Base-by-base conservation (phyloP, 2,797 vertebrate genomes). In the Chrysocyon brachyurus region DNA sequence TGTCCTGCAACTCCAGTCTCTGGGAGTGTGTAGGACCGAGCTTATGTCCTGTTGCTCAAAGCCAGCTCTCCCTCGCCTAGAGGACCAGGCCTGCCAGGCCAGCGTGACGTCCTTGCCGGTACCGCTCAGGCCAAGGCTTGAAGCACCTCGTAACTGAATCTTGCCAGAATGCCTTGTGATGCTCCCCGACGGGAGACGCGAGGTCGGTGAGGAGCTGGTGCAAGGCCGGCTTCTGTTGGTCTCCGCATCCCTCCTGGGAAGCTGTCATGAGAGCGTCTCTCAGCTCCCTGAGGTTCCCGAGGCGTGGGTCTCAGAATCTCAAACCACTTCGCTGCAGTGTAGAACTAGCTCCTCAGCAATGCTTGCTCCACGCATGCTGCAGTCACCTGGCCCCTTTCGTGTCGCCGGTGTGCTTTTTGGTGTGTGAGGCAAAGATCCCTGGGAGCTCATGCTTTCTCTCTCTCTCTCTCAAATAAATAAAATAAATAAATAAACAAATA, bases 281-380 rank as follows among this genome's bases (percentile, higher is more conserved):
- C n/a, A 7, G 83, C 31, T 70, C 56, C 52, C 10, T 4, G 5
- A 56, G 78, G 31, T 64, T 83, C 61, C 1, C 9, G 49, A 49
- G 12, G 26, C 2, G 0, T n/a, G 78, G 56, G 19, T 31, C 68
- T 79, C 56, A 33, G 54, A 68, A 21, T 33, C 5, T 19, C 8
- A 16, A n/a, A 63, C 56, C 15, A 10, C 36, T 26, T 40, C 33
- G 33, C 85, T 5, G 3, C 4, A 11, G 57, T 26, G 63, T 26
- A 11, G 36, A 64, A 16, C 33, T 12, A 24, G 78, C 31, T 54
- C 31, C 52, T 54, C 10, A 31, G 66, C 36, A 8, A 0, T 0
- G 12, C 14, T 2, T 36, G 68, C 17, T 36, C 19, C 77, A 31
- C 0, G 0, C 24, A 6, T 40, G 3, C 0, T 52, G 59, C 3